Conservation (phyloP, 2,888 invertebrate genomes). For the Athripsodes cinereus region DNA sequence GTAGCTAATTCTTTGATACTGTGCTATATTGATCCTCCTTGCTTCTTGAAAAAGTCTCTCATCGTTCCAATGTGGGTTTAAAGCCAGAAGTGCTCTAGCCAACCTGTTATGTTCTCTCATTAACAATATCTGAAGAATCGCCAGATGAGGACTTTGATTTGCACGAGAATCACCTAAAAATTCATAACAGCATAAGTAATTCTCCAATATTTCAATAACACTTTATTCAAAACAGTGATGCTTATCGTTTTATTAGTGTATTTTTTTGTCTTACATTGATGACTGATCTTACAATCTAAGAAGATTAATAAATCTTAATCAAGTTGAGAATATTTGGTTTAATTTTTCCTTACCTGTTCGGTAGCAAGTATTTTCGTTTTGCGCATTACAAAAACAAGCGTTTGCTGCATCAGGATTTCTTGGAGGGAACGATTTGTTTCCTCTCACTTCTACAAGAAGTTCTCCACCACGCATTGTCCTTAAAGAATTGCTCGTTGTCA, state of each 20-base stretch:
- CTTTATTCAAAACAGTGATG: too few relatives aligned
- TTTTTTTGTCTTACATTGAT: too few relatives aligned
- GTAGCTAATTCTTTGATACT: constrained; percentile 47
- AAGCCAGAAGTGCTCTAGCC: constrained; percentile 36
- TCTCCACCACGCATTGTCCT: constrained; percentile 31
- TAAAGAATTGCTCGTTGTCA: constrained; percentile 26
- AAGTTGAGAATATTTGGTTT: too few relatives aligned
- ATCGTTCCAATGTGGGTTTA: constrained; percentile 51
- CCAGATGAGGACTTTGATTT: constrained; percentile 45
- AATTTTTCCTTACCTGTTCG: constrained; percentile 21
- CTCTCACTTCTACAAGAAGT: constrained; percentile 28
- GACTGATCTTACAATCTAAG: too few relatives aligned
- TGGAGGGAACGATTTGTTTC: constrained; percentile 30
- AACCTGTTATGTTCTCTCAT: constrained; percentile 48
- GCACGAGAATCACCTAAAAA: constrained; percentile 37
- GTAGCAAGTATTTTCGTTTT: constrained; percentile 18
- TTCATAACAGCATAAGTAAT: too few relatives aligned
- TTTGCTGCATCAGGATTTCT: not conserved
- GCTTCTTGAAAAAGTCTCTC: constrained; percentile 47
- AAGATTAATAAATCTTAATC: too few relatives aligned
- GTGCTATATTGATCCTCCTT: constrained; percentile 43
- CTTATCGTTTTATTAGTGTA: too few relatives aligned
- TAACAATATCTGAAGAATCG: constrained; percentile 44
- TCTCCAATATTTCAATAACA: too few relatives aligned
- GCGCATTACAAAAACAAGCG: constrained; percentile 15